Base-by-base conservation (phyloP, 2,797 vertebrate species). In the Harpagifer antarcticus region DNA sequence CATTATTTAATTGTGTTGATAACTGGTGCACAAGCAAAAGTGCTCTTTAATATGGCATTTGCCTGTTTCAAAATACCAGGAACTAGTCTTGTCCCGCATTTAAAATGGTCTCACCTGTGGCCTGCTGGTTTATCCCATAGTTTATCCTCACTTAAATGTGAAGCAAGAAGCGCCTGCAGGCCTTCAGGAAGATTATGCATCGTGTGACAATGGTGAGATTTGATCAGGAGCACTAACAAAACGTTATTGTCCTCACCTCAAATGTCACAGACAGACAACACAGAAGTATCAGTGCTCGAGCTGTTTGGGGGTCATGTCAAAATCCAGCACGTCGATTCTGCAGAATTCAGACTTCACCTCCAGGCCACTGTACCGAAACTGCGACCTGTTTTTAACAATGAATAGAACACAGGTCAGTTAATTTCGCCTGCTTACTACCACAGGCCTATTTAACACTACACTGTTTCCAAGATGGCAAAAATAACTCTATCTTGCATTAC, bases 131-230 rank as follows among this genome's bases (percentile, higher is more conserved):
- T 37, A 8, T 37, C 33, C 33, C 33, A 37, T 37, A 9, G 33
- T 37, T 59, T 9, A 19, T 53, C 56, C 52, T 50, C 17, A 2
- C 13, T 44, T 43, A 27, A 3, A 49, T 23, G 43, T 7, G 48
- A 6, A 44, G 74, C 50, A 7, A 19, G 9, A 37, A 2, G 56
- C 27, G 70, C 88, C 89, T 66, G 72, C 65, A 65, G 86, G 72
- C 62, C 19, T 57, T 33, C 72, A 53, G 19, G 64, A 42, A 59
- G 82, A 90, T 89, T 89, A 86, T 60, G n/a, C 13, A 6, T 47
- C 57, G 49, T 71, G 72, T 71, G 72, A 91, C 86, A 92, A 92
- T 87, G 68, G 80, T 55, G 82, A 84, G 83, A 92, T 89, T 70
- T 89, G 70, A 89, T 90, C 68, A 76, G 82, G 52, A 44, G 54